Percentiles rank a stretch among this genome's conserved stretches.
These are phyloP conservation scores for Synchiropus splendidus DNA, from an alignment of 2,113 vertebrate genomes.

Conservation along the genomic window DNA sequence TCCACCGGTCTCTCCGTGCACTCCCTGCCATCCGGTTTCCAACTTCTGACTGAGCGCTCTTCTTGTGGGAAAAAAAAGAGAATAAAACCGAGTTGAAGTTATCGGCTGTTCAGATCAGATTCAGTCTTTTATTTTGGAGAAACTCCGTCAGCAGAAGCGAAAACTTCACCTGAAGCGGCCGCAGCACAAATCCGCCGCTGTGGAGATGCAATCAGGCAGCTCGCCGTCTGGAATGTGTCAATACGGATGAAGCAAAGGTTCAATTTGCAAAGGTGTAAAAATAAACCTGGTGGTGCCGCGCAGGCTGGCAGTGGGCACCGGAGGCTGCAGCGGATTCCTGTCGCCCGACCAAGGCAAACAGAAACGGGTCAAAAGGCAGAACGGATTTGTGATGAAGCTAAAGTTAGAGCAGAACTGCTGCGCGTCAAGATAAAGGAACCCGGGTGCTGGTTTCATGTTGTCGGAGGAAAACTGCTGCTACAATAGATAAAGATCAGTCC, in stretches of 20 bases:
- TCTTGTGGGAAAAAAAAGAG: too few relatives aligned
- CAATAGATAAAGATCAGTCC: too few relatives aligned
- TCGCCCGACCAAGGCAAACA: constrained; percentile 63
- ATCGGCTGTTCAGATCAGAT: too few relatives aligned
- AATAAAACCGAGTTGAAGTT: too few relatives aligned
- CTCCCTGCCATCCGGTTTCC: constrained; percentile 42
- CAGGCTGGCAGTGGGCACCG: constrained; percentile 56
- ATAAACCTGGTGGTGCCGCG: constrained; percentile 62
- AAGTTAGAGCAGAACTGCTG: constrained; percentile 52
- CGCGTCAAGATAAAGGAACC: constrained; percentile 8
- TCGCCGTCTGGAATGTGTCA: constrained; percentile 55
- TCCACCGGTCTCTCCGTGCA: constrained; percentile 28
- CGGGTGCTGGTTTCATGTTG: neutral
- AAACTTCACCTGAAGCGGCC: constrained; percentile 7
- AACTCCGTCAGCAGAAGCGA: too few relatives aligned
- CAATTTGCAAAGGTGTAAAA: constrained; percentile 60
- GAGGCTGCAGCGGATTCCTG: constrained; percentile 54
- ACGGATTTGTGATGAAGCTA: constrained; percentile 35
- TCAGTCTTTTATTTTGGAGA: too few relatives aligned
- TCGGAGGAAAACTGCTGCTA: too few relatives aligned
- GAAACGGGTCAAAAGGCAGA: constrained; percentile 62
- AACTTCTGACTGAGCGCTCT: too few relatives aligned
- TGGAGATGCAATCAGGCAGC: constrained; percentile 43
- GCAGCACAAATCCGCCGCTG: constrained; percentile 16
- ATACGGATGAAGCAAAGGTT: constrained; percentile 54